Percentiles rank a stretch among this genome's conserved stretches.
Conservation (phyloP, 2,113 vertebrate genomes). For the Paraplagusia blochii region DNA sequence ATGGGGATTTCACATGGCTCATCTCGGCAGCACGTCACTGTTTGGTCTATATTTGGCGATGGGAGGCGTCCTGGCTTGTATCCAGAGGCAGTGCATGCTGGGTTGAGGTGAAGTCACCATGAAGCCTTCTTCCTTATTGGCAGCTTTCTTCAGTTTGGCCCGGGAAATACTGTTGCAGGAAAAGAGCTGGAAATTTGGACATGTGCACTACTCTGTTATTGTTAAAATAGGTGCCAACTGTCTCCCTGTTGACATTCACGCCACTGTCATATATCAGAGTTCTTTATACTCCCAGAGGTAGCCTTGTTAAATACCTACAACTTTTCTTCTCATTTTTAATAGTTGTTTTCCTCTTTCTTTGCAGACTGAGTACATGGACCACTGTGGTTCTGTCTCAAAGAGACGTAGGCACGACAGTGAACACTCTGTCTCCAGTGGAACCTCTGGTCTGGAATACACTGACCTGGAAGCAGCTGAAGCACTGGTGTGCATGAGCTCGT, state of each 20-base stretch:
- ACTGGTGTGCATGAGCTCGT: slow-evolving; percentile 95
- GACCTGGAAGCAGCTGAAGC: slow-evolving; percentile 94
- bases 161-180: slow-evolving; percentile 25
- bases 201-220: not conserved
- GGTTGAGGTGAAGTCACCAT: slow-evolving; percentile 61
- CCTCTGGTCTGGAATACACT: slow-evolving; percentile 82
- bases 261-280: not conserved
- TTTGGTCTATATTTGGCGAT: slow-evolving; percentile 74
- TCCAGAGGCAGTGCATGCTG: slow-evolving; percentile 54
- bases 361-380: slow-evolving; percentile 82
- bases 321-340: not conserved
- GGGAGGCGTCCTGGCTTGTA: slow-evolving; percentile 65
- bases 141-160: slow-evolving; percentile 19
- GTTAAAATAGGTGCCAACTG: too few relatives aligned
- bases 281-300: too few relatives aligned
- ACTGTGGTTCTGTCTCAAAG: slow-evolving; percentile 79
- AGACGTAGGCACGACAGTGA: slow-evolving; percentile 86
- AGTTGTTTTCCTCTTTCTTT: not conserved
- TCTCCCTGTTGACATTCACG: not conserved
- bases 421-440: slow-evolving; percentile 75
- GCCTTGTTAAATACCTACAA: too few relatives aligned
- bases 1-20: slow-evolving; percentile 74
- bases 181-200: slow-evolving; percentile 17
- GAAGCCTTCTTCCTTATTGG: slow-evolving; percentile 21
- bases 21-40: slow-evolving; percentile 64